Conservation (phyloP, 2,113 vertebrate species). For the Callipepla californica region DNA sequence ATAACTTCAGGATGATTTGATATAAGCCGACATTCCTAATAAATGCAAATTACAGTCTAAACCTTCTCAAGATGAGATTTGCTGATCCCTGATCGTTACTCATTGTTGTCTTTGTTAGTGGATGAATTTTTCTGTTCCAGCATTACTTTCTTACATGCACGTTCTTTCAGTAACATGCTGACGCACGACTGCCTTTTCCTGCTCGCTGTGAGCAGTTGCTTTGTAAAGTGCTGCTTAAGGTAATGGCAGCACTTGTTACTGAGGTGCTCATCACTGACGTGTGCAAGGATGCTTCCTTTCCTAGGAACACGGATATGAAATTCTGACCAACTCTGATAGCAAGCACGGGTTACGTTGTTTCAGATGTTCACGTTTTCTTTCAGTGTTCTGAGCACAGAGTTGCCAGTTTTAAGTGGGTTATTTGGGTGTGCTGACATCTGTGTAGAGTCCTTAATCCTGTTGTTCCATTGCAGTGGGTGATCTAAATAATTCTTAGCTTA, state of each 20-base stretch:
- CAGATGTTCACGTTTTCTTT: background rate
- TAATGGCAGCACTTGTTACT: background rate
- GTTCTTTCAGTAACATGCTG: background rate
- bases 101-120: background rate
- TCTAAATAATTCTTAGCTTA: background rate
- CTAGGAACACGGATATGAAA: background rate
- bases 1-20: background rate
- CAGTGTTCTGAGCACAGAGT: background rate
- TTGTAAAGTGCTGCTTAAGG: background rate
- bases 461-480: background rate
- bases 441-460: background rate
- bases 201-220: background rate
- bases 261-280: background rate
- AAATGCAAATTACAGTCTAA: background rate
- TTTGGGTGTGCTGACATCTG: background rate
- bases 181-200: background rate
- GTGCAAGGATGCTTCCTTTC: background rate
- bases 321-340: background rate
- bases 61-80: background rate
- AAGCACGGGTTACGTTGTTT: background rate
- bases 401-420: background rate
- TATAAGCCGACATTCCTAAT: background rate
- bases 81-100: background rate
- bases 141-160: background rate
- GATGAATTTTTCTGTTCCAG: background rate